phyloP scores from a whole-genome alignment of 2,888 invertebrate genomes.

The Mesorhabditis belari region DNA sequence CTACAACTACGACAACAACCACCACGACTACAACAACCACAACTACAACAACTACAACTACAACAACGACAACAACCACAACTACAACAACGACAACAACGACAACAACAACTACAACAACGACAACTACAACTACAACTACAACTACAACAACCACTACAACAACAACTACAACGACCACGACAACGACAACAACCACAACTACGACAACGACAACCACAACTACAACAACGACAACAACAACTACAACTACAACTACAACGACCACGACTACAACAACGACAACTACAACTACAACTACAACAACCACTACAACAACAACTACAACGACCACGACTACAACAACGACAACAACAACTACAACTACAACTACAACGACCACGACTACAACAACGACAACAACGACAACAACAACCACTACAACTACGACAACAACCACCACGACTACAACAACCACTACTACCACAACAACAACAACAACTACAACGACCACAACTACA shows the following conservation, averaged over 20 bases:
- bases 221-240: not conserved
- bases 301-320: not conserved
- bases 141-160: not conserved
- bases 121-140: not conserved
- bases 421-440: not conserved
- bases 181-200: not conserved
- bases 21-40: not conserved
- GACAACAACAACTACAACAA: not conserved
- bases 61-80: not conserved
- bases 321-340: not conserved
- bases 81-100: not conserved
- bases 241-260: not conserved
- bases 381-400: not conserved
- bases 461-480: not conserved
- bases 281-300: not conserved
- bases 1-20: not conserved
- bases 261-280: not conserved
- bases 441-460: not conserved
- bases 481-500: not conserved
- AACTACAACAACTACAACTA: not conserved
- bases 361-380: not conserved
- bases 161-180: not conserved
- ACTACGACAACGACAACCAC: not conserved
- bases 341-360: not conserved
- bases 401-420: not conserved